phyloP scores from a whole-genome alignment of 2,113 vertebrate genomes.

The Sorex araneus region DNA sequence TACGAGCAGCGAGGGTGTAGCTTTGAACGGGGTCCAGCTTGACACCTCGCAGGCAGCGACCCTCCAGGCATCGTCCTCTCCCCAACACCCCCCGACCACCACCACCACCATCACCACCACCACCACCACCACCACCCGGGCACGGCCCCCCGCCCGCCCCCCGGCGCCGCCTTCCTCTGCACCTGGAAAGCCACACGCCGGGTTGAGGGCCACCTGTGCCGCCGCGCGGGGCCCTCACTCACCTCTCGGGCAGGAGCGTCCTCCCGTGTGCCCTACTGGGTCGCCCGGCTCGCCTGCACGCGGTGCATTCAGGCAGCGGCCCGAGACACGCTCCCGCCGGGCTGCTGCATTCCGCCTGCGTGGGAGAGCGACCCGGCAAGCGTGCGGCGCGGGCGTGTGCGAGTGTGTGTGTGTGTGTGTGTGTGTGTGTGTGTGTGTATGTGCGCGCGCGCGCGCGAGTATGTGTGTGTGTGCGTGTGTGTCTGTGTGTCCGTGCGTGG shows the following conservation, averaged over 20 bases:
- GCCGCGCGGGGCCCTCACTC: not conserved
- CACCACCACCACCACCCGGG: no score
- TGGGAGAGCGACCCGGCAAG: slow-evolving; percentile 76
- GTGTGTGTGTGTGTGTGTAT: not conserved
- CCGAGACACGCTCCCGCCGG: slow-evolving; percentile 57
- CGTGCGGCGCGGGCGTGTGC: not conserved
- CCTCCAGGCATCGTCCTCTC: slow-evolving; percentile 14
- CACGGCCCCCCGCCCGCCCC: not conserved
- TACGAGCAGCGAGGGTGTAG: slow-evolving; percentile 54
- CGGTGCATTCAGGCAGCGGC: slow-evolving; percentile 77
- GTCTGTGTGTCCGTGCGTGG: not conserved
- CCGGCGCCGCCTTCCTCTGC: not conserved
- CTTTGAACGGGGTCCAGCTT: slow-evolving; percentile 51
- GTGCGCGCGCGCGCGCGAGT: not conserved
- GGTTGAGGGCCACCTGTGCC: slow-evolving; percentile 69
- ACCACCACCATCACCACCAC: not conserved
- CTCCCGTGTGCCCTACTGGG: slow-evolving; percentile 64
- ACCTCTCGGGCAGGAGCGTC: slow-evolving; percentile 61
- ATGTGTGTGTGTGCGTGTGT: not conserved
- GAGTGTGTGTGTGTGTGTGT: not conserved
- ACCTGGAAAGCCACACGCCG: slow-evolving; percentile 46
- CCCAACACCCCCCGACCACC: not conserved
- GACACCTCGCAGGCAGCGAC: slow-evolving; percentile 55
- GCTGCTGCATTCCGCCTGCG: slow-evolving; percentile 77
- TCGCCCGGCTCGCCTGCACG: slow-evolving; percentile 54